Percentiles rank a stretch among this genome's conserved stretches.
Conservation (phyloP, 2,113 vertebrate genomes). For the Ammodytes marinus region DNA sequence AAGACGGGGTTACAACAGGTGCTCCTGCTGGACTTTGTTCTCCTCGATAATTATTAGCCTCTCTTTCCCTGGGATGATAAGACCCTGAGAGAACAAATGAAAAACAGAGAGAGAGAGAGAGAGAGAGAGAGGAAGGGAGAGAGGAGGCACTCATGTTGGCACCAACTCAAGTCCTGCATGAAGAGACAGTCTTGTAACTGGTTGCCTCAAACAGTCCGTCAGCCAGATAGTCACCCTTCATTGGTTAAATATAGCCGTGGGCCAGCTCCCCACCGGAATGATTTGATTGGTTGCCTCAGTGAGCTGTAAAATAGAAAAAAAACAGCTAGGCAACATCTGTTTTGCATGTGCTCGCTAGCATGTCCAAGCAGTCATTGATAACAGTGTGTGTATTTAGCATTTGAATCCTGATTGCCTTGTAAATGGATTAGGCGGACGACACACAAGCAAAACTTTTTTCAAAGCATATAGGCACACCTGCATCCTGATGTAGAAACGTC, state of each 20-base stretch:
- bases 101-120: not conserved
- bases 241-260: constrained; percentile 65
- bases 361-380: not conserved
- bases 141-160: constrained; percentile 24
- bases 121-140: not conserved
- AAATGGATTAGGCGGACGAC: not conserved
- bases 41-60: constrained; percentile 69
- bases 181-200: constrained; percentile 54
- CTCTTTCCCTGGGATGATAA: constrained; percentile 2
- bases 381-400: not conserved
- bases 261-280: constrained; percentile 44
- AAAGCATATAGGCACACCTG: not conserved
- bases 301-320: constrained; percentile 56
- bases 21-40: constrained; percentile 59
- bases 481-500: not conserved
- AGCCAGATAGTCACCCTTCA: constrained; percentile 57
- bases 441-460: constrained; percentile 1
- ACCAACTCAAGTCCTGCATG: constrained; percentile 41
- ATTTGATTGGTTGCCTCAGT: constrained; percentile 63
- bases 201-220: constrained; percentile 56
- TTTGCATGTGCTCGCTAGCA: not conserved
- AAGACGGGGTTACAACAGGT: constrained; percentile 43
- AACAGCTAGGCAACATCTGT: constrained; percentile 32
- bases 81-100: not conserved
- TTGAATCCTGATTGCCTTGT: constrained; percentile 40